Percentiles rank a stretch among this genome's conserved stretches.
These are phyloP conservation scores for Spongilla lacustris DNA, from an alignment of 37 sponge, comb jelly and placozoan species.

Conservation along the genomic window DNA sequence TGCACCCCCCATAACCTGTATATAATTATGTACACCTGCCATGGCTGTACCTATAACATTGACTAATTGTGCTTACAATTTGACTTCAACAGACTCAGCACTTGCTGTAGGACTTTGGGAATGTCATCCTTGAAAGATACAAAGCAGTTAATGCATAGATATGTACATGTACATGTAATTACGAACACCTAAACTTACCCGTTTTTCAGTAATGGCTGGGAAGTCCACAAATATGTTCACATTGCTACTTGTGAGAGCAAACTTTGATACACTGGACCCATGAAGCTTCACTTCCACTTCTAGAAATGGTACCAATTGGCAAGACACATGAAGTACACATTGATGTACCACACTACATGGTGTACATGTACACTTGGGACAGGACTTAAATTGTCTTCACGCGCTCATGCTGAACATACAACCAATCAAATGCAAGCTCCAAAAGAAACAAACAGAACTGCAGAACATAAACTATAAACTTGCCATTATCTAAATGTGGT, in stretches of 20 bases:
- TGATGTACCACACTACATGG: no score
- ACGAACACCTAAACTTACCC: background rate
- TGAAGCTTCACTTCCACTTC: constrained; percentile 58
- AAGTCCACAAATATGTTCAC: constrained; percentile 66
- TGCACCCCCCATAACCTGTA: no score
- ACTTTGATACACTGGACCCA: constrained; percentile 68
- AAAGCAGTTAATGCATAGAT: background rate
- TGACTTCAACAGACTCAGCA: background rate
- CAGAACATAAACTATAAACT: no score
- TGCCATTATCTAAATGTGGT: no score
- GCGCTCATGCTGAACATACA: no score
- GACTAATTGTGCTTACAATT: background rate
- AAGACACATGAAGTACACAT: no score
- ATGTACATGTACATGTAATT: background rate
- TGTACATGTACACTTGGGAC: no score
- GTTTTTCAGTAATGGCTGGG: background rate
- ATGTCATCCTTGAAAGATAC: background rate
- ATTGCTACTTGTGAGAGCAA: constrained; percentile 57
- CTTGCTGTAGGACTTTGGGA: background rate
- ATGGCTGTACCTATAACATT: no score
- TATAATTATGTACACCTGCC: no score
- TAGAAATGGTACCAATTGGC: constrained; percentile 2
- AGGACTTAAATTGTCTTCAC: no score
- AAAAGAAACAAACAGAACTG: no score
- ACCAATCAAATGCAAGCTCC: no score